Evolutionary conservation across 2,888 invertebrate genomes (phyloP), one percentile per base, ranked within the genome.

Genomic region (Limenitis camilla): DNA sequence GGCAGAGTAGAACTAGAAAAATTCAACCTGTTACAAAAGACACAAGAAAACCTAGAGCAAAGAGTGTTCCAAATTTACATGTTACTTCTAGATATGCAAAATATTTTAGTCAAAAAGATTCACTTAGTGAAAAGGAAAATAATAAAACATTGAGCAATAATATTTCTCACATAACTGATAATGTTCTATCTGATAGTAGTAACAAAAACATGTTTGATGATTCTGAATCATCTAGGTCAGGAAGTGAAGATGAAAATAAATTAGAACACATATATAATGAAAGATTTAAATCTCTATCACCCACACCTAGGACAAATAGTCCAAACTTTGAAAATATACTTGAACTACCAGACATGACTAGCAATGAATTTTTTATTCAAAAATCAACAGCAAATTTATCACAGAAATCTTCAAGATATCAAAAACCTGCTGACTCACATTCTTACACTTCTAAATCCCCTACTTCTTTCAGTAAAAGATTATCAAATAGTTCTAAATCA

Each of bases 61-160:
- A 87, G 66, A 88, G 88, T 78, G 87, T 86, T 1, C 88, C 88
- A 1, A 88, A 88, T 69, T 66, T 89, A 8, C 83, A 86, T 64
- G 77, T 82, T 1, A 85, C 81, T 48, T 87, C 86, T 38, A 76
- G 80, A 60, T 88, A 88, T 72, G 88, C 87, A 19, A 88, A 88
- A 65, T 88, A 86, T 68, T 88, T 88, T 59, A 86, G 85, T 61
- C 80, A 85, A 71, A 78, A 81, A 69, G 83, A 85, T 66, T 71
- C 72, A 27, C 40, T 71, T 10, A 86, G 83, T 64, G 75, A 82
- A 49, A 70, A 69, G 53, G 76, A 78, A 8, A 66, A 63, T 55
- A 68, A 72, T 44, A 66, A 64, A 36, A 56, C 64, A 10, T 29
- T 66, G 6, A 63, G 68, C 61, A 46, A 65, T 33, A 70, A 73